Evolutionary conservation across 1,140 invertebrate genomes (phyloP).

Genomic region (Bombus huntii): DNA sequence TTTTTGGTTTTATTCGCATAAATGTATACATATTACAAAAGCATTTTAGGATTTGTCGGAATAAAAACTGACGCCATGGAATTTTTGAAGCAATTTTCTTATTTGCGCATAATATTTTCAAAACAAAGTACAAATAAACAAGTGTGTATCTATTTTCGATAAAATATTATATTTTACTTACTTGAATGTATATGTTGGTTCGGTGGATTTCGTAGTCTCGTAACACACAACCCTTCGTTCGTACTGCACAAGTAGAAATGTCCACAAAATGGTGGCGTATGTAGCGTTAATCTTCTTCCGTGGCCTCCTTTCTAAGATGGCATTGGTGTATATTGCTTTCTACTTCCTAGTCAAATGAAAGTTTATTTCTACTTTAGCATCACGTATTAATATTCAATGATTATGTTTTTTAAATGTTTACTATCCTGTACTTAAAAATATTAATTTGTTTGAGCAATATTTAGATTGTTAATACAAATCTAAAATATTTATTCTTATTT

Average conservation of each 20-base stretch:
- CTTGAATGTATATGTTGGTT: constrained; percentile 13
- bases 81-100: background rate
- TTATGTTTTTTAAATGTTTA: background rate
- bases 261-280: constrained; percentile 57
- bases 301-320: constrained; percentile 55
- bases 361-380: background rate
- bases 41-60: background rate
- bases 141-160: background rate
- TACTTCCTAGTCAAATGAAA: constrained; percentile 28
- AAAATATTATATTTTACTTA: constrained; percentile 37
- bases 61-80: constrained; percentile 34
- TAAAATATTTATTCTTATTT: background rate
- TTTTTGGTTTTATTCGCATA: background rate
- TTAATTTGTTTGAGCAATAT: background rate
- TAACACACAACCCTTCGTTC: constrained; percentile 19
- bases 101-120: background rate
- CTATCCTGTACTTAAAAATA: background rate
- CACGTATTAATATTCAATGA: background rate
- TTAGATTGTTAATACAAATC: background rate
- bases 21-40: background rate
- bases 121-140: background rate
- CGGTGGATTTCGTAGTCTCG: background rate
- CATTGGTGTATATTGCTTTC: constrained; percentile 26
- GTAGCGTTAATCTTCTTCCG: constrained; percentile 46
- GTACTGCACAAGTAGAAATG: constrained; percentile 65